Evolutionary conservation across 1,140 invertebrate genomes (phyloP), one percentile per base, ranked within the genome.

Genomic region (Manduca sexta): DNA sequence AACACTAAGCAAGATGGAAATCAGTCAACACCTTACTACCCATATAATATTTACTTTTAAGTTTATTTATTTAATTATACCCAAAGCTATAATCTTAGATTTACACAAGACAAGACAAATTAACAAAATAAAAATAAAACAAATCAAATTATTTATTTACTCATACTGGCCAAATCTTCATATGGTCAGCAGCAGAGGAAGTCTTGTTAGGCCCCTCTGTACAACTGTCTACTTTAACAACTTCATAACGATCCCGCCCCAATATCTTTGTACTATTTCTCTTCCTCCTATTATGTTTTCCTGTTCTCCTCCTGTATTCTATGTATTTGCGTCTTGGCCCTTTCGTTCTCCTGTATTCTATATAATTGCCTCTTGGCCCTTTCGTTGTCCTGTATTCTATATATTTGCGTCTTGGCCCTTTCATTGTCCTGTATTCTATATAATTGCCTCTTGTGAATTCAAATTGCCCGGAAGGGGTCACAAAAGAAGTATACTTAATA

Each of bases 391-490:
- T 21, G 63, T 50, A 7, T 60, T n/a, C n/a, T n/a, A n/a, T n/a
- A n/a, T n/a, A n/a, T n/a, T n/a, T n/a, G n/a, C n/a, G n/a, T n/a
- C n/a, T n/a, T n/a, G n/a, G n/a, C n/a, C n/a, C 33, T 4, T 57
- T 31, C 12, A 69, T 48, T n/a, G 45, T 18, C 4, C 42, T 33
- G 38, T 67, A 59, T 10, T 64, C 52, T 33, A 49, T 46, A 1
- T 31, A 7, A 38, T 48, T 58, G 57, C 77, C 72, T 41, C 71
- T 70, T 0, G 31, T 37, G n/a, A 67, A 72, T n/a, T 60, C 47
- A 14, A 60, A 13, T 11, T 64, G 17, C 18, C 64, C 46, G 38
- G 47, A 64, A 12, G 54, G 60, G 13, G 51, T 31, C 0, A 14
- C 37, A 16, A 13, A 15, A 10, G 8, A 8, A 14, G 16, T 30